Percentiles rank a stretch among this genome's conserved stretches.
phyloP scores from a whole-genome alignment of 1,140 invertebrate species.

The Brachystomella parvula region DNA sequence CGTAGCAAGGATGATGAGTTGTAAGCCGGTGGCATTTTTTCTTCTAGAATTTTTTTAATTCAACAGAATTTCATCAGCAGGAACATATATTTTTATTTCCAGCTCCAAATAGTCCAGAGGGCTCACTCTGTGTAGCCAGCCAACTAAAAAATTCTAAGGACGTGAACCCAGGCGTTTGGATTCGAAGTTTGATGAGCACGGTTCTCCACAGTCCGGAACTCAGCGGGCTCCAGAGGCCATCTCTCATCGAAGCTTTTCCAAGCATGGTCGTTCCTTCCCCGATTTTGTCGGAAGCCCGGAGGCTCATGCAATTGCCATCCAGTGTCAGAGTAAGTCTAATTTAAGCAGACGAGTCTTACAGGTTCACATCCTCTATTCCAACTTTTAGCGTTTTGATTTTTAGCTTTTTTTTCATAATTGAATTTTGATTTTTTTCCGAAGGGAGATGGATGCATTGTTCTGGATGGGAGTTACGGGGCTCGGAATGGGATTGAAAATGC shows the following conservation, averaged over 20 bases:
- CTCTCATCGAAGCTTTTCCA: neutral
- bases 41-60: neutral
- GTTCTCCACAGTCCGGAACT: neutral
- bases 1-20: neutral
- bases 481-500: conserved; percentile 8
- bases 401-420: neutral
- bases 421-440: neutral
- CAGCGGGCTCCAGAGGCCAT: neutral
- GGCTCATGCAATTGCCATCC: neutral
- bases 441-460: neutral
- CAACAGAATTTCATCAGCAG: neutral
- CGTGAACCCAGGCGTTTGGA: conserved; percentile 1
- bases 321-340: neutral
- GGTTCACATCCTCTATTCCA: neutral
- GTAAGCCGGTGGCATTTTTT: neutral
- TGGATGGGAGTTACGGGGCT: conserved; percentile 1
- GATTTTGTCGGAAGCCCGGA: neutral
- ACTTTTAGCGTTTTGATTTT: neutral
- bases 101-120: neutral
- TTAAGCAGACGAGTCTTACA: neutral
- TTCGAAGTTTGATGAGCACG: neutral
- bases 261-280: neutral
- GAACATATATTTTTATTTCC: neutral
- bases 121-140: neutral
- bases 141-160: neutral